phyloP scores from a whole-genome alignment of 2,888 invertebrate genomes.

The Tetragonula carbonaria region DNA sequence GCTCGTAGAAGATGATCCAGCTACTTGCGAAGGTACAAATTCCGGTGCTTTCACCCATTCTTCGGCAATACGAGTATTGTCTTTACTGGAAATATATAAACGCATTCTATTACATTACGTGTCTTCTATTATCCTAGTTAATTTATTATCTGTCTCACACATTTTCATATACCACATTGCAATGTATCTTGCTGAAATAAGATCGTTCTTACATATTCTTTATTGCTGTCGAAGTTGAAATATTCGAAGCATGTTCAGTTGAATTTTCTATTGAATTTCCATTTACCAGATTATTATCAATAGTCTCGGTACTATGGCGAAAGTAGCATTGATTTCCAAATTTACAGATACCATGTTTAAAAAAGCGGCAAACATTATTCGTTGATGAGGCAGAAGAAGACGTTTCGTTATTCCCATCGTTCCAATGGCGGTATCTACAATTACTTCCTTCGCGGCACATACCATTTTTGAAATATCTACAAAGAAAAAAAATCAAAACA shows the following conservation, averaged over 20 bases:
- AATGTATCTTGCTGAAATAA: conserved; percentile 40
- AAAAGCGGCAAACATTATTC: conserved; percentile 76
- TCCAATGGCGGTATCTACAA: conserved; percentile 79
- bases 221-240: conserved; percentile 41
- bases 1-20: conserved; percentile 67
- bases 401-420: conserved; percentile 67
- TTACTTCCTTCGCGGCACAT: conserved; percentile 80
- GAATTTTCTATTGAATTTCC: conserved; percentile 66
- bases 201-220: conserved; percentile 60
- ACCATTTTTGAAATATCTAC: conserved; percentile 81
- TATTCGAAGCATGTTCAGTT: conserved; percentile 65
- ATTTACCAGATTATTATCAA: conserved; percentile 40
- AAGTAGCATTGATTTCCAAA: conserved; percentile 79
- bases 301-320: conserved; percentile 69
- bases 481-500: conserved; percentile 39
- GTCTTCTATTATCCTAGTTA: neutral
- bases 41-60: conserved; percentile 86
- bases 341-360: conserved; percentile 80
- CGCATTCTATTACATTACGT: neutral
- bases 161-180: conserved; percentile 47
- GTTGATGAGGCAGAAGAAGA: conserved; percentile 54
- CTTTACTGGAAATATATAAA: conserved; percentile 47
- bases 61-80: conserved; percentile 64
- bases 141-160: conserved; percentile 5
- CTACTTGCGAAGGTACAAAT: conserved; percentile 83